These are phyloP conservation scores for Platycheirus rosarum DNA, from an alignment of 2,888 invertebrate genomes.

Conservation along the genomic window DNA sequence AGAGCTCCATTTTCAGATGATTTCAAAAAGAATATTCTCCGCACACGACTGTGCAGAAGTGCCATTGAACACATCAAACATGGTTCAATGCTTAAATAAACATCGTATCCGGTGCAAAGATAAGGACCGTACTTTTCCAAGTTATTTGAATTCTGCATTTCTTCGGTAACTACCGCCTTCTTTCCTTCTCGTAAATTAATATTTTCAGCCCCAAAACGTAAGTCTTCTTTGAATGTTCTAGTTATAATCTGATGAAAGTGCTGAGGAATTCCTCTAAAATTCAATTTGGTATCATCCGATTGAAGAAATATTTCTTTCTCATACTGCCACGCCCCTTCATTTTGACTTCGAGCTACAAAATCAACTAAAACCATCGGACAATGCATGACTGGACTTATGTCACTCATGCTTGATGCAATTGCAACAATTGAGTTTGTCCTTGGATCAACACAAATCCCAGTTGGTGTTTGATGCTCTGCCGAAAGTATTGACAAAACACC, in stretches of 20 bases:
- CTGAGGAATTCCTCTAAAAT: slow-evolving; percentile 82
- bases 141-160: slow-evolving; percentile 77
- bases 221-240: slow-evolving; percentile 80
- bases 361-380: slow-evolving; percentile 93
- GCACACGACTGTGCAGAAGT: slow-evolving; percentile 93
- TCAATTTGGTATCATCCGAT: slow-evolving; percentile 78
- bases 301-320: slow-evolving; percentile 77
- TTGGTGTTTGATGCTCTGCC: slow-evolving; percentile 78
- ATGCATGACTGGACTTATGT: slow-evolving; percentile 90
- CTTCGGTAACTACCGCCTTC: slow-evolving; percentile 14
- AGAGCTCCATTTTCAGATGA: slow-evolving; percentile 87
- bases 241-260: slow-evolving; percentile 81
- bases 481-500: slow-evolving; percentile 81
- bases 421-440: slow-evolving; percentile 86
- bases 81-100: slow-evolving; percentile 92
- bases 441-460: slow-evolving; percentile 91
- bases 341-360: slow-evolving; percentile 91
- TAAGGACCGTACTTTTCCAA: slow-evolving; percentile 86
- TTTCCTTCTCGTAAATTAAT: slow-evolving; percentile 43
- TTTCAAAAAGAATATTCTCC: slow-evolving; percentile 90
- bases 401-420: slow-evolving; percentile 83
- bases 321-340: slow-evolving; percentile 86
- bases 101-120: slow-evolving; percentile 93
- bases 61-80: slow-evolving; percentile 98
- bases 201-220: slow-evolving; percentile 84